Conservation (phyloP, 2,797 vertebrate species). For the Hydrolagus colliei region DNA sequence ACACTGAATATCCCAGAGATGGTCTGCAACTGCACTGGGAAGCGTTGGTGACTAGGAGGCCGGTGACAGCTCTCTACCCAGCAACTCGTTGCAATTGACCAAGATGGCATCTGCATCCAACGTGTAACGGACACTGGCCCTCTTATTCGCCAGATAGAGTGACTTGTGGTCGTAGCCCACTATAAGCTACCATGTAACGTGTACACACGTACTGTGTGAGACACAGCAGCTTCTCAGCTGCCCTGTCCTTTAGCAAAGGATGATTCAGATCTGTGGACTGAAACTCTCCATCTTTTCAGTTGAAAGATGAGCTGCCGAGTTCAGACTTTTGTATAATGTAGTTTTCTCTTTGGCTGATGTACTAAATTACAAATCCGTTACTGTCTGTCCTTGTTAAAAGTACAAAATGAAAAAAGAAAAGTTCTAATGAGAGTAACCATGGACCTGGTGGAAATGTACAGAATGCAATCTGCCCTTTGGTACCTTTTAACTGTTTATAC, state of each 20-base stretch:
- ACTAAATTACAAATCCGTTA: constrained; percentile 29
- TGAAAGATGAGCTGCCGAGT: constrained; percentile 18
- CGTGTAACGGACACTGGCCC: background rate
- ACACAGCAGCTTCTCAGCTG: constrained; percentile 4
- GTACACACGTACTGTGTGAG: background rate
- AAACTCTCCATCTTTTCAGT: background rate
- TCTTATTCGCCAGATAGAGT: constrained; percentile 19
- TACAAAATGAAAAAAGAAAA: background rate
- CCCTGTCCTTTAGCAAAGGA: background rate
- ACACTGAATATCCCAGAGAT: background rate
- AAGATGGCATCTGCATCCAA: background rate
- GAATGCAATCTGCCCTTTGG: constrained; percentile 26
- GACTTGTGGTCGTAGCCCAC: constrained; percentile 3
- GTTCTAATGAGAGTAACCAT: constrained; percentile 24
- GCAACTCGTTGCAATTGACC: background rate
- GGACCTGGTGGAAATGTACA: constrained; percentile 22
- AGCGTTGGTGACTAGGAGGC: constrained; percentile 1
- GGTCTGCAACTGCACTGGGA: background rate
- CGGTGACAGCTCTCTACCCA: background rate
- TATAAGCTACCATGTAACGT: constrained; percentile 1
- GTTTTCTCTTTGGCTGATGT: constrained; percentile 31
- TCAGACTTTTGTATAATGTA: constrained; percentile 27
- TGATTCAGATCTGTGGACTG: background rate
- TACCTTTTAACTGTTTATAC: constrained; percentile 32
- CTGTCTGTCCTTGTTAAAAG: constrained; percentile 24